Evolutionary conservation across 2,888 invertebrate genomes (phyloP), one percentile per base, ranked within the genome.

Genomic region (Magallana nippona): DNA sequence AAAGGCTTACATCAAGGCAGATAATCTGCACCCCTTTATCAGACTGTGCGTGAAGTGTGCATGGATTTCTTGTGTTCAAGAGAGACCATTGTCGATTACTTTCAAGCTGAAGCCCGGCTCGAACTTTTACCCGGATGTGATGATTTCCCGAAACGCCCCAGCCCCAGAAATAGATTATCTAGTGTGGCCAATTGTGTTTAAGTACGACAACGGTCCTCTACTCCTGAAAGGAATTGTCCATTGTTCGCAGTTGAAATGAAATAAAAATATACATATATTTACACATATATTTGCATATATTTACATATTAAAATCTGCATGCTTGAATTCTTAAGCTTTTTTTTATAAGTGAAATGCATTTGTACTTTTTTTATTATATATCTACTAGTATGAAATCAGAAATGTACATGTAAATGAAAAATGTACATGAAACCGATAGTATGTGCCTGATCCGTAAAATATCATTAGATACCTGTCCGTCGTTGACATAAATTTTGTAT

Each of bases 221-320:
- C 22, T 79, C 22, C 10, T 79, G 22, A 79, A 79, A 79, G 79
- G 79, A 55, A 56, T 79, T 13, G 79, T 79, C 27, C 79, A 79
- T 56, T 79, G 79, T 56, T 71, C 71, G 13, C 27, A 71, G 15
- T 27, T 27, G 15, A 71, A 22, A 71, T 71, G 71, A 71, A 71
- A 27, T 71, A 71, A 32, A 71, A 1, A 15, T 22, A 1, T 22
- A 32, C 32, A 15, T 15, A 17, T 27, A 71, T 71, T 13, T 11
- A 13, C 10, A 11, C 2, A 15, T 71, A 27, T 22, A 27, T 13
- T 62, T n/a, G n/a, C 62, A 19, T 62, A 58, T 58, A 27, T 27
- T 27, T 27, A 27, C 27, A 27, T 27, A 27, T 27, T 27, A 0
- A 58, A 58, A 58, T 15, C n/a, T n/a, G n/a, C n/a, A 15, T n/a